phyloP scores from a whole-genome alignment of 2,113 vertebrate species.

The Tragelaphus imberbis region DNA sequence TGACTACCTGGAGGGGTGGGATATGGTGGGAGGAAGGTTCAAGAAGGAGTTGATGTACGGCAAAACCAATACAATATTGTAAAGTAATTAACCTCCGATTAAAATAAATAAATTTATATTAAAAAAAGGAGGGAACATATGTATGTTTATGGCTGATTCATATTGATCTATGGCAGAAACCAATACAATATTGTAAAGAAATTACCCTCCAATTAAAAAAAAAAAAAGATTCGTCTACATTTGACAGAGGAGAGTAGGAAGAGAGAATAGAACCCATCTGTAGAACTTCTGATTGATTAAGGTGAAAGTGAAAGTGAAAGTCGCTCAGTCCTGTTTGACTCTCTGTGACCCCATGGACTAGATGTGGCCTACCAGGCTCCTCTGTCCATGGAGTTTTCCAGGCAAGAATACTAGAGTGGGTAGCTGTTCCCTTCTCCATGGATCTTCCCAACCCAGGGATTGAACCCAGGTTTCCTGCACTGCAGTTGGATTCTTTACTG shows the following conservation, averaged over 20 bases:
- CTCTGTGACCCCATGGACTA: not conserved
- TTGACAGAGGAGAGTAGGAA: not conserved
- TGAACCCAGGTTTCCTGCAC: not conserved
- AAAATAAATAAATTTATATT: too few species aligned
- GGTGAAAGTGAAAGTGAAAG: not conserved
- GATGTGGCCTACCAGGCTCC: not conserved
- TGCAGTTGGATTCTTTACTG: not conserved
- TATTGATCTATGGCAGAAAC: not conserved
- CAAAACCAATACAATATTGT: too few species aligned
- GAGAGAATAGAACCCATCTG: not conserved
- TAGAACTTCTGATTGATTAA: not conserved
- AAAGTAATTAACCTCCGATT: too few species aligned
- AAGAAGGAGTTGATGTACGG: not conserved
- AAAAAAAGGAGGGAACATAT: not conserved
- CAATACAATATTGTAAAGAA: not conserved
- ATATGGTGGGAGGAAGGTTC: not conserved
- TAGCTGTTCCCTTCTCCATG: not conserved
- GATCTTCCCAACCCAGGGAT: not conserved
- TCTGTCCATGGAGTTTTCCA: not conserved
- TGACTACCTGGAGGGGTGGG: not conserved
- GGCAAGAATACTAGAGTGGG: not conserved
- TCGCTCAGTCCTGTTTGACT: not conserved
- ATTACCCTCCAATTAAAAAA: not conserved
- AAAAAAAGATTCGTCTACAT: not conserved
- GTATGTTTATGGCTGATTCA: not conserved